Evolutionary conservation across 1,140 invertebrate genomes (phyloP), one percentile per base, ranked within the genome.

Genomic region (Babylonia areolata): DNA sequence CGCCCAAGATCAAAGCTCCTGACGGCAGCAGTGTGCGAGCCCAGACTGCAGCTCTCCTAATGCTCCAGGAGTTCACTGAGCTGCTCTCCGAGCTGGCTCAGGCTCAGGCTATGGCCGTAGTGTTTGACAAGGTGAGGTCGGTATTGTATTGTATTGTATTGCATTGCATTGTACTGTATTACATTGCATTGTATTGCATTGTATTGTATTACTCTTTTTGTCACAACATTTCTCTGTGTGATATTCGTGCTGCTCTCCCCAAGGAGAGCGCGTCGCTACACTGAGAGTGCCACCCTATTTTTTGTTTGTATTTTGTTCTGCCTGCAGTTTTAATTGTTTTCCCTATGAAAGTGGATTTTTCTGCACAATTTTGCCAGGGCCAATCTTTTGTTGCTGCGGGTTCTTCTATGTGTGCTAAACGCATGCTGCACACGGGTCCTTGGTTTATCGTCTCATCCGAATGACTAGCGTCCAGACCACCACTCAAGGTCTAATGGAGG

Each of bases 31-130:
- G 31, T 6, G 42, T 58, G 28, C 40, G 78, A 17, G 33, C 33
- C 28, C 5, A 80, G 46, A 80, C 78, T 15, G 78, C 78, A 12
- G 78, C 42, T 28, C 40, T 80, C 3, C 3, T 80, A n/a, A 40
- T 54, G 28, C 33, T 80, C 31, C 78, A 80, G 78, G 78, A 80
- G 33, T 80, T 80, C 78, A 54, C 42, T 0, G 78, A 80, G 28
- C 42, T 80, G 6, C 78, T 51, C 28, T n/a, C 31, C 2, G 5
- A 80, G 33, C 20, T 54, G 17, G 40, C 28, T 15, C 42, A 80
- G 78, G 78, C 78, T 3, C 28, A 58, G 15, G 78, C 78, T 35
- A 28, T 80, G 40, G 78, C 42, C 0, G 40, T 31, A 6, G 17
- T 5, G 3, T 80, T 80, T 54, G 78, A n/a, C 78, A 80, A 80